Evolutionary conservation across 2,113 vertebrate genomes (phyloP), one percentile per base, ranked within the genome.

Genomic region (Ceyx melanurus): DNA sequence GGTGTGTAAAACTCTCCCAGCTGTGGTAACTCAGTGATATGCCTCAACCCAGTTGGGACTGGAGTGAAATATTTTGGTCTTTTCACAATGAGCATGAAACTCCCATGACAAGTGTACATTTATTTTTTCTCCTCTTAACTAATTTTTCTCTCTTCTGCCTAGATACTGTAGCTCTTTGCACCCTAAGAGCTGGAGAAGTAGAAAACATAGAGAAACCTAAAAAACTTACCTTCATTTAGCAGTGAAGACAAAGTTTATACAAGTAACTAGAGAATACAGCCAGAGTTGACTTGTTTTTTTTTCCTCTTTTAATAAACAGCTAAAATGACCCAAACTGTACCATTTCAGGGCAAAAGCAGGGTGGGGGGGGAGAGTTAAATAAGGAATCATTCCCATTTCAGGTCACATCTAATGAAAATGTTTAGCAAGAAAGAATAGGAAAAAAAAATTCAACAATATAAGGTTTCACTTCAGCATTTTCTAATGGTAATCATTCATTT

Each of bases 271-370:
- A 71, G 6, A 72, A 9, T 78, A 81, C 23, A 75, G 6, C 11
- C 54, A 81, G 15, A 64, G 12, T 37, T 71, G 6, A 5, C 7
- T 7, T 48, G 40, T 35, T 43, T 31, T 43, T 46, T 51, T 51
- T 42, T 50, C 16, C 3, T 3, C 13, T 75, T 88, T 73, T 45
- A 13, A 62, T 72, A 66, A 88, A 61, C 37, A 70, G 21, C 37
- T 92, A 95, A 80, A 94, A 77, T 86, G 61, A 82, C 71, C 11
- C 50, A 33, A 91, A 94, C 37, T 7, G 26, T 76, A 45, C 15
- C 45, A 12, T 58, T 92, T 75, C 37, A 58, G 18, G 6, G 42
- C 22, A 75, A 75, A n/a, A 37, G 10, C 37, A 37, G 37, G 11
- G 7, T 17, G 6, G 4, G 29, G 22, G 7, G 1, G 7, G 5